Conservation (phyloP, 2,113 vertebrate species). For the Lamprotornis superbus region DNA sequence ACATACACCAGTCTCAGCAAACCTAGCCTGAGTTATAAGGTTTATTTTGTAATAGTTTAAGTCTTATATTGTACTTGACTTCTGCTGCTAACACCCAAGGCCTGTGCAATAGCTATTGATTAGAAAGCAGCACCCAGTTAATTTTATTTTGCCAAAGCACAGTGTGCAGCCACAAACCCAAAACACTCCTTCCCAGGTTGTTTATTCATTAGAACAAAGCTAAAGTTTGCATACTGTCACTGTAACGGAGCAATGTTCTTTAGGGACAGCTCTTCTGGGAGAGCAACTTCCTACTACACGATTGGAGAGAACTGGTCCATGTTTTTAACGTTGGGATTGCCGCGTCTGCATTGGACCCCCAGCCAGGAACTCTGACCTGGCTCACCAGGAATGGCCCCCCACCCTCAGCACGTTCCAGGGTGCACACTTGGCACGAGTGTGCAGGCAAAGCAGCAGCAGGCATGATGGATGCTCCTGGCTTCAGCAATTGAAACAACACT, state of each 20-base stretch:
- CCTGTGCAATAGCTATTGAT: neutral
- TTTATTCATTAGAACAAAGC: neutral
- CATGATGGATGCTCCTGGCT: neutral
- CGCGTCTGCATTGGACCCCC: neutral
- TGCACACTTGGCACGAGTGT: neutral
- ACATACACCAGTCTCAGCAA: neutral
- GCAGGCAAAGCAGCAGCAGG: neutral
- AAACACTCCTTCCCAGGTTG: neutral
- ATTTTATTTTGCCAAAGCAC: neutral
- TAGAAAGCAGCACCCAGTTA: neutral
- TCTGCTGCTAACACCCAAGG: neutral
- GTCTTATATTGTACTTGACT: neutral
- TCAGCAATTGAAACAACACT: neutral
- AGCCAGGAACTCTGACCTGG: neutral
- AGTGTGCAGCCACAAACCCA: neutral
- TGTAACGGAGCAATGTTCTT: rapidly evolving
- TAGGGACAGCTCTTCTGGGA: neutral
- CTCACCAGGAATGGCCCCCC: neutral
- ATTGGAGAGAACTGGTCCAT: neutral
- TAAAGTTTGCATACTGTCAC: neutral
- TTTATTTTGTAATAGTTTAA: neutral
- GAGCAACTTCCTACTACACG: neutral
- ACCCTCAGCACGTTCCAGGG: neutral
- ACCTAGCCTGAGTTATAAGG: neutral
- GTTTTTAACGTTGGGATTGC: neutral